A percentile compares a stretch with the other conserved stretches of the same genome.
Evolutionary conservation across 2,888 invertebrate species (phyloP).

Genomic region (Agrochola litura): DNA sequence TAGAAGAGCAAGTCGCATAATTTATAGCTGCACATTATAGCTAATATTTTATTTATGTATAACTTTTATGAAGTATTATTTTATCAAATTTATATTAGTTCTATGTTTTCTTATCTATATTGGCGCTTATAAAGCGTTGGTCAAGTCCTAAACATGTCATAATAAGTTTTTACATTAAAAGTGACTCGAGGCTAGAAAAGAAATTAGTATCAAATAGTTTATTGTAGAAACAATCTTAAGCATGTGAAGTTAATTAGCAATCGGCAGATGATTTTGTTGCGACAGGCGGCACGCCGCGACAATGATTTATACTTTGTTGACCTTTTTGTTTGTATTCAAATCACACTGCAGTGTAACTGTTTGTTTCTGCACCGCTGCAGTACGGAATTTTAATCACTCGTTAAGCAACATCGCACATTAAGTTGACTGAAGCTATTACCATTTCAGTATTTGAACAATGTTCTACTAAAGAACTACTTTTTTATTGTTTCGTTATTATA

Average conservation of each 20-base stretch:
- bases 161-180: slow-evolving; percentile 42
- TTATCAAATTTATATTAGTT: slow-evolving; percentile 56
- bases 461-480: slow-evolving; percentile 52
- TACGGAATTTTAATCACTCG: slow-evolving; percentile 65
- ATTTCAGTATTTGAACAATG: slow-evolving; percentile 62
- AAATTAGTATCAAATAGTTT: slow-evolving; percentile 35
- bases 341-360: slow-evolving; percentile 48
- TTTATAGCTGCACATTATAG: slow-evolving; percentile 35
- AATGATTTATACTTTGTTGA: slow-evolving; percentile 54
- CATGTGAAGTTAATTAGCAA: slow-evolving; percentile 58
- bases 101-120: slow-evolving; percentile 38
- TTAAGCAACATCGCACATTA: slow-evolving; percentile 60
- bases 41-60: slow-evolving; percentile 47
- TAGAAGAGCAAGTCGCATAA: slow-evolving; percentile 6
- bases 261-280: slow-evolving; percentile 55
- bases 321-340: slow-evolving; percentile 60
- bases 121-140: slow-evolving; percentile 43
- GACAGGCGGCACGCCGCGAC: slow-evolving; percentile 39
- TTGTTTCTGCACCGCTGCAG: slow-evolving; percentile 54
- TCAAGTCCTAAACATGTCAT: slow-evolving; percentile 29
- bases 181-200: slow-evolving; percentile 33
- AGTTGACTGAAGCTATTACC: slow-evolving; percentile 57
- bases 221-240: slow-evolving; percentile 34
- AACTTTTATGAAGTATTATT: slow-evolving; percentile 57
- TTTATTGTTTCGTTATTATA: slow-evolving; percentile 49